A percentile compares a stretch with the other conserved stretches of the same genome.
Evolutionary conservation across 2,888 invertebrate genomes (phyloP).

Genomic region (Zhuqinia jingwanae): DNA sequence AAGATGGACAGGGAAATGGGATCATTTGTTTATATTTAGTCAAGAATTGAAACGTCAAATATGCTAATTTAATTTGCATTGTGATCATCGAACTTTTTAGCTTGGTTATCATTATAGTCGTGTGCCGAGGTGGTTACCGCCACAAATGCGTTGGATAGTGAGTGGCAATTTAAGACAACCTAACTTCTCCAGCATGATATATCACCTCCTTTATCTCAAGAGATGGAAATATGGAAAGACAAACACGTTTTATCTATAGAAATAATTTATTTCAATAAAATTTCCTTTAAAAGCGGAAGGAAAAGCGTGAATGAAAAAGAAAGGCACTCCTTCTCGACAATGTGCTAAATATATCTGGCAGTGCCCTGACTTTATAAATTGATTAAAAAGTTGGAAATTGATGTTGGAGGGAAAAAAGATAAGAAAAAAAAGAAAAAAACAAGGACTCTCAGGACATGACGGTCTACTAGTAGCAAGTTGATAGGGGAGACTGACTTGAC

Average conservation of each 20-base stretch:
- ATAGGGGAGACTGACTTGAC: not conserved
- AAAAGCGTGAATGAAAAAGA: not conserved
- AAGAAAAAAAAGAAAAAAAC: not conserved
- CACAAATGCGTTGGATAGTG: not conserved
- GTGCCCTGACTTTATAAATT: constrained; percentile 48
- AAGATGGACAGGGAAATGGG: too few species aligned
- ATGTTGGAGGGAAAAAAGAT: not conserved
- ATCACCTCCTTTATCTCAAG: not conserved
- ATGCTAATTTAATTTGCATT: constrained; percentile 56
- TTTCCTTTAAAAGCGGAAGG: too few species aligned
- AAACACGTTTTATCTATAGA: too few species aligned
- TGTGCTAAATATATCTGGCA: not conserved
- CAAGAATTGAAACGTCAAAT: constrained; percentile 15
- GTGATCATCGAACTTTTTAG: constrained; percentile 28
- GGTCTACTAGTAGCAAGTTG: too few species aligned
- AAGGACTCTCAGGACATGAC: not conserved
- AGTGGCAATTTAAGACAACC: not conserved
- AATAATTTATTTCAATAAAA: constrained; percentile 37
- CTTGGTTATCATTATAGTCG: constrained; percentile 2
- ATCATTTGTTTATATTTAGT: too few species aligned
- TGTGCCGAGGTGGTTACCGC: not conserved
- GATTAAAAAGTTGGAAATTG: constrained; percentile 63
- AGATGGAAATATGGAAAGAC: too few species aligned
- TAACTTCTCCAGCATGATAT: not conserved
- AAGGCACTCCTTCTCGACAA: not conserved